Conservation (phyloP, 2,797 vertebrate species). For the Pelochelys cantorii region DNA sequence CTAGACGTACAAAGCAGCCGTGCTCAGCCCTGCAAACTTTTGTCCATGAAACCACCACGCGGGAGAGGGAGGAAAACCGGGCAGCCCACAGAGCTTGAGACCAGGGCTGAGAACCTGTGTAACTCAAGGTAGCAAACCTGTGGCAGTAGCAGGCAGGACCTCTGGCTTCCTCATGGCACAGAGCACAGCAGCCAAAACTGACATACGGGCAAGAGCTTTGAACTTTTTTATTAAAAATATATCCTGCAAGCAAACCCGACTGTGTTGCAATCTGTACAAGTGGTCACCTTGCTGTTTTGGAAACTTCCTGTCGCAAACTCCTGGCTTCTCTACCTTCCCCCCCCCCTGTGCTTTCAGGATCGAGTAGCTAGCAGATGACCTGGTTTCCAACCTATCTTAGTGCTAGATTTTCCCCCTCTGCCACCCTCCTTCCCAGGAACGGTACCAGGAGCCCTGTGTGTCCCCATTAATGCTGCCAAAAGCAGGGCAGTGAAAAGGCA, state of each 20-base stretch:
- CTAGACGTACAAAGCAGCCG: neutral
- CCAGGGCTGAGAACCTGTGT: neutral
- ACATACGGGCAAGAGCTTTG: neutral
- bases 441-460: neutral
- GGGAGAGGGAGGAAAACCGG: neutral
- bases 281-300: constrained; percentile 66
- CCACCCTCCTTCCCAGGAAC: neutral
- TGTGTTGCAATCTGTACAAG: constrained; percentile 78
- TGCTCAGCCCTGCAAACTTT: neutral
- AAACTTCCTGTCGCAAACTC: constrained; percentile 37
- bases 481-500: no score
- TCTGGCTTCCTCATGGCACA: neutral
- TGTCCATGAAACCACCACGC: neutral
- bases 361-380: neutral
- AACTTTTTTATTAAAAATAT: constrained; percentile 87
- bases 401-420: neutral
- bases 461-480: neutral
- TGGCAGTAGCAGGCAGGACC: neutral
- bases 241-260: constrained; percentile 80
- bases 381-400: neutral
- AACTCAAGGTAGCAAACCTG: neutral
- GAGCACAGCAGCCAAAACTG: fast-evolving
- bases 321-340: constrained; percentile 1
- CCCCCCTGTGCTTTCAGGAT: neutral
- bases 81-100: neutral